Percentiles rank a stretch among this genome's conserved stretches.
phyloP scores from a whole-genome alignment of 2,888 invertebrate genomes.

The Himalopsyche japonica region DNA sequence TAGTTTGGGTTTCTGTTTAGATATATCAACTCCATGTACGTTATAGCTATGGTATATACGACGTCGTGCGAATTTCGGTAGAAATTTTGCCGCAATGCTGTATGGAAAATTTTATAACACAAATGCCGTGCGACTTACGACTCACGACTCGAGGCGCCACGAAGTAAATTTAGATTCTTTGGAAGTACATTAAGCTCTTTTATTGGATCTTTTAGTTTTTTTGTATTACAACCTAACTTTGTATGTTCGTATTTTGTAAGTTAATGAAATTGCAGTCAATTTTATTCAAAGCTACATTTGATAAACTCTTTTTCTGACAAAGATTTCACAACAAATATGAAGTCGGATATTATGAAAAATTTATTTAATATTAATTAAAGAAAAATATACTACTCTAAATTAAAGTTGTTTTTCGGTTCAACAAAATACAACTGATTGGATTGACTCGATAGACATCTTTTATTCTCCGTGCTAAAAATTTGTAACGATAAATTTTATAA shows the following conservation, averaged over 20 bases:
- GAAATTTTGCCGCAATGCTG: slow-evolving; percentile 30
- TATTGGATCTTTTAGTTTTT: neutral
- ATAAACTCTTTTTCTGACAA: neutral
- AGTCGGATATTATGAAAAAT: neutral
- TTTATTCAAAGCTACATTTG: neutral
- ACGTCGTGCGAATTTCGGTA: neutral
- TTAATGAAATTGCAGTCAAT: neutral
- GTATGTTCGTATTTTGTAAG: neutral
- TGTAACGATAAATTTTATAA: too few relatives aligned
- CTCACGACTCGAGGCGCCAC: neutral
- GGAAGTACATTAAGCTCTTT: neutral
- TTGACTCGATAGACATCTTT: too few relatives aligned
- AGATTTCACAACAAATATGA: neutral
- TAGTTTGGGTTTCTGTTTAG: neutral
- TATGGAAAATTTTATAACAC: neutral
- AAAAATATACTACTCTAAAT: too few relatives aligned
- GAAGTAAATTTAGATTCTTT: neutral
- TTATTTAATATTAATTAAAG: neutral
- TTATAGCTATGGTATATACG: neutral
- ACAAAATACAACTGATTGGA: too few relatives aligned
- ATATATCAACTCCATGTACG: neutral
- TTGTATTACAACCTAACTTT: neutral
- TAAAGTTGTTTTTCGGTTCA: too few relatives aligned
- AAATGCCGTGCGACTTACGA: neutral
- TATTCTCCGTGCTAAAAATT: too few relatives aligned